Conservation (phyloP, 2,113 vertebrate genomes). For the Ceratotherium simum region DNA sequence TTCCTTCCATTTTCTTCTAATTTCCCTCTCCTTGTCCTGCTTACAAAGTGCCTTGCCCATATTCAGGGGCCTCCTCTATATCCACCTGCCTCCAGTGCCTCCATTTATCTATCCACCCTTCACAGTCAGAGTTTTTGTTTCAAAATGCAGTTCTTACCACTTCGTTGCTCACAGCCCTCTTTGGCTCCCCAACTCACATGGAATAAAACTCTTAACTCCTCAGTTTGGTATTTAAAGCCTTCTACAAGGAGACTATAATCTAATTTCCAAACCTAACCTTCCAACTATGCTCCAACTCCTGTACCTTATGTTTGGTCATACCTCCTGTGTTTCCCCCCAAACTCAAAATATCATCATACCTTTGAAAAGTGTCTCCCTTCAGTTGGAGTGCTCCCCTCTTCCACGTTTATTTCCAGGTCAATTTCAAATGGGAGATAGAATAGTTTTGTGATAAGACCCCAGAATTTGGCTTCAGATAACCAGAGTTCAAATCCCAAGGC, state of each 20-base stretch:
- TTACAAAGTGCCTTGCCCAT: neutral
- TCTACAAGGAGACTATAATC: neutral
- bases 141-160: neutral
- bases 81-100: neutral
- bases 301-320: neutral
- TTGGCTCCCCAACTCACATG: neutral
- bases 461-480: neutral
- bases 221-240: neutral
- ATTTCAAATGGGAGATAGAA: neutral
- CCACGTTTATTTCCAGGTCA: neutral
- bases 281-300: neutral
- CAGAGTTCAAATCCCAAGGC: neutral
- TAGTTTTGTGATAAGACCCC: neutral
- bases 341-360: neutral
- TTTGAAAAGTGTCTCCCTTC: neutral
- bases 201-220: neutral
- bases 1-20: neutral
- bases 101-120: neutral
- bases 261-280: neutral
- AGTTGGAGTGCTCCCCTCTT: neutral
- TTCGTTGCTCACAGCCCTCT: neutral
- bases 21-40: no score
- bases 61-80: neutral
- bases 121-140: neutral
- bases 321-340: neutral